Base-by-base conservation (phyloP, 2,113 vertebrate genomes). In the Onychostruthus taczanowskii region DNA sequence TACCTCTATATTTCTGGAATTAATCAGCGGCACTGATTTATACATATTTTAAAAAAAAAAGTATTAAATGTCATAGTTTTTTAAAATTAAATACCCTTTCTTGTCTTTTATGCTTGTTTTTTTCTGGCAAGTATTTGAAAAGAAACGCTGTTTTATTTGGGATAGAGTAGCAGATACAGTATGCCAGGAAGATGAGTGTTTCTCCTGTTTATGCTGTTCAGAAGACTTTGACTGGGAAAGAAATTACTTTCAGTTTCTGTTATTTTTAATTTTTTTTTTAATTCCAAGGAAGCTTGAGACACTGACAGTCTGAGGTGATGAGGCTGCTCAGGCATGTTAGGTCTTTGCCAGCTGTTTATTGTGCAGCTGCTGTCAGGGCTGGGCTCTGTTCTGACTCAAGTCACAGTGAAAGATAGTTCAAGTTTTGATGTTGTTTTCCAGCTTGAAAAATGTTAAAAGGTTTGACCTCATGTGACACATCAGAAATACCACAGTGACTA, bases 321-420 rank as follows among this genome's bases (percentile, higher is more conserved):
- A 87, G 69, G 53, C n/a, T 81, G 53, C 35, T 95, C 64, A 77
- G 82, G 68, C 73, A 72, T 41, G 67, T 94, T 69, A 72, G 90
- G 33, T 77, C 41, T 87, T 90, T 92, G 77, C 19, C 96, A 96
- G 93, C 87, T 97, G 93, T 86, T 97, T 50, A 56, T 73, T 80
- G 59, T 90, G 91, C 94, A 97, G 82, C 95, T 97, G 91, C 92
- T 97, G 33, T 92, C 84, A 89, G 70, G 78, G 47, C 78, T 74
- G 49, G 84, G 46, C 63, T 86, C 75, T 70, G 52, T 55, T 90
- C 89, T 96, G 50, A 62, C 84, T 89, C 68, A 59, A 58, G 44
- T 24, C 41, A 62, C 11, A 3, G 10, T 50, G 91, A 80, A 80
- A 86, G 44, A 81, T 27, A 66, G 56, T 47, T 91, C 75, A 90